Conservation (phyloP, 2,888 invertebrate species). For the Agonopterix alstromeriana region DNA sequence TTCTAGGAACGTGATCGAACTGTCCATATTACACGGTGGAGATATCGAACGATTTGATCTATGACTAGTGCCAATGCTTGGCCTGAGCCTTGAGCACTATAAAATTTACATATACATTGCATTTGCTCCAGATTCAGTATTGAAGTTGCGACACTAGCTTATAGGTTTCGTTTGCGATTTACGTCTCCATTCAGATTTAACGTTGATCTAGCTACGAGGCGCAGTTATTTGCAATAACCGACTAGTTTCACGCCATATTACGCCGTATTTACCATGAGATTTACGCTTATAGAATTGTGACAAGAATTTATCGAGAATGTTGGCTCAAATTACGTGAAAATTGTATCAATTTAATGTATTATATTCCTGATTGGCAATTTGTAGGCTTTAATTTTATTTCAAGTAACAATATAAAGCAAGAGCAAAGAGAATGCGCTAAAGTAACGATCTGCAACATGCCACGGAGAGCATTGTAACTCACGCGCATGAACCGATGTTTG, state of each 20-base stretch:
- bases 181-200: slow-evolving; percentile 41
- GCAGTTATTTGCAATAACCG: slow-evolving; percentile 22
- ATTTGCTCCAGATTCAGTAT: slow-evolving; percentile 49
- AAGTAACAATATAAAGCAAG: not conserved
- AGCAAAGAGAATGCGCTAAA: slow-evolving; percentile 6
- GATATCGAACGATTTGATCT: slow-evolving; percentile 36
- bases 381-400: not conserved
- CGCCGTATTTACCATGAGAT: slow-evolving; percentile 14
- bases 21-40: slow-evolving; percentile 10
- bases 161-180: slow-evolving; percentile 44
- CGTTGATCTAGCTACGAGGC: slow-evolving; percentile 23
- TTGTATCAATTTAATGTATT: not conserved
- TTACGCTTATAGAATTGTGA: slow-evolving; percentile 9
- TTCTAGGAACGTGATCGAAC: slow-evolving; percentile 17
- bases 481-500: slow-evolving; percentile 52
- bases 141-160: slow-evolving; percentile 43
- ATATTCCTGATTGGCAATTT: not conserved
- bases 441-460: slow-evolving; percentile 32
- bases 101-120: slow-evolving; percentile 58
- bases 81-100: slow-evolving; percentile 37
- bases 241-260: slow-evolving; percentile 21
- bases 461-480: slow-evolving; percentile 44
- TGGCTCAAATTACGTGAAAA: not conserved
- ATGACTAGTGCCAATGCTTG: slow-evolving; percentile 36
- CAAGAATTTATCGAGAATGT: slow-evolving; percentile 3